Evolutionary conservation across 2,888 invertebrate species (phyloP).

Genomic region (Rhingia campestris): DNA sequence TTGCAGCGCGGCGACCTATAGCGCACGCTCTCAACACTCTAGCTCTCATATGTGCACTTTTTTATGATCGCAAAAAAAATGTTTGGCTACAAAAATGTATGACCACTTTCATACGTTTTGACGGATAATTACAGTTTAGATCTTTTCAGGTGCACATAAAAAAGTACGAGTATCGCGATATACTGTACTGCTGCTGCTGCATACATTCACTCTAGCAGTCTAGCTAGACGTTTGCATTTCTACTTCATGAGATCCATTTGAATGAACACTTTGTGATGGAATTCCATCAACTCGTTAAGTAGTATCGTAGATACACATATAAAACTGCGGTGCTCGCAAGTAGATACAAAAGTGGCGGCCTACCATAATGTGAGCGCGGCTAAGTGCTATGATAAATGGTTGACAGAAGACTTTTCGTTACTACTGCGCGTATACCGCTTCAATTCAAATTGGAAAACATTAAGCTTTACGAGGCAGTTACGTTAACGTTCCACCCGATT

Average conservation of each 20-base stretch:
- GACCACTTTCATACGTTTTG: conserved; percentile 70
- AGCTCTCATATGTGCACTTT: conserved; percentile 12
- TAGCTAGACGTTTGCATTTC: conserved; percentile 32
- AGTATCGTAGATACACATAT: conserved; percentile 29
- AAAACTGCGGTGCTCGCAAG: not conserved
- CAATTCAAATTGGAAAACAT: conserved; percentile 66
- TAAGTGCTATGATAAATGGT: conserved; percentile 70
- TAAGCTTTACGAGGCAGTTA: conserved; percentile 52
- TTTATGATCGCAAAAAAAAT: conserved; percentile 56
- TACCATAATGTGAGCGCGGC: conserved; percentile 16
- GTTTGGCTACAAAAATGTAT: conserved; percentile 61
- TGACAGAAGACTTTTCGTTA: conserved; percentile 67
- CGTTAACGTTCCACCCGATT: conserved; percentile 34
- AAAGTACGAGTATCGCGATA: conserved; percentile 50
- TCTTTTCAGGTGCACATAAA: conserved; percentile 73
- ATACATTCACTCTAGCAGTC: conserved; percentile 41
- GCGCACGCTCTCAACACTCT: not conserved
- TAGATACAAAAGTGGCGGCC: conserved; percentile 28
- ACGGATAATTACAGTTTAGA: conserved; percentile 74
- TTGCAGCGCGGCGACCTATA: conserved; percentile 23
- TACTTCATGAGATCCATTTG: conserved; percentile 51
- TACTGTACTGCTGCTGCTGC: conserved; percentile 12
- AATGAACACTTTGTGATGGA: conserved; percentile 74
- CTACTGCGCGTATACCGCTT: conserved; percentile 29
- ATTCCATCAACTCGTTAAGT: conserved; percentile 73